These are phyloP conservation scores for Phrixothrix hirtus DNA, from an alignment of 2,888 invertebrate species.

Conservation along the genomic window DNA sequence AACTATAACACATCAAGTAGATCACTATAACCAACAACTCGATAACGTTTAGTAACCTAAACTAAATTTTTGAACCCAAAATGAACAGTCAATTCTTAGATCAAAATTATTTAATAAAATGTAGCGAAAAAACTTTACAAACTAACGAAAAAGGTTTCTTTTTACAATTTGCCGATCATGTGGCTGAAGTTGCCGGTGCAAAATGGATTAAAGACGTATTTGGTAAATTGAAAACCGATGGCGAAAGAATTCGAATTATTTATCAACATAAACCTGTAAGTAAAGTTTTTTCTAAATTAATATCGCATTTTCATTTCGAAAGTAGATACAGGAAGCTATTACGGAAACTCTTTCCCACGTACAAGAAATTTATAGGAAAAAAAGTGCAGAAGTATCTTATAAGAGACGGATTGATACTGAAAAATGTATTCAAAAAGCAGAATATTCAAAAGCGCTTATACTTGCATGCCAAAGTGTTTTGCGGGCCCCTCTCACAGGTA, in stretches of 20 bases:
- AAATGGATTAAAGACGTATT: constrained; percentile 67
- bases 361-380: constrained; percentile 68
- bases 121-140: constrained; percentile 76
- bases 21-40: too few relatives aligned
- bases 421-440: constrained; percentile 59
- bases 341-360: constrained; percentile 67
- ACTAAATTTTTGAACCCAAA: too few relatives aligned
- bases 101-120: constrained; percentile 63
- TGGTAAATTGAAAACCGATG: constrained; percentile 62
- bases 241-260: constrained; percentile 62
- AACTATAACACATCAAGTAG: too few relatives aligned
- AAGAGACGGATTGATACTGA: constrained; percentile 67
- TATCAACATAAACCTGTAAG: constrained; percentile 60
- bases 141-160: constrained; percentile 78
- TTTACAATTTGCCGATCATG: constrained; percentile 65
- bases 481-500: constrained; percentile 68
- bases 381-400: constrained; percentile 65
- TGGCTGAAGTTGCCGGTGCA: constrained; percentile 60
- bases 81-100: constrained; percentile 11
- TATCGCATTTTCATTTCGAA: neutral
- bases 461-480: constrained; percentile 74
- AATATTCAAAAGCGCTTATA: constrained; percentile 63
- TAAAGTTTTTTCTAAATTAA: neutral
- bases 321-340: constrained; percentile 53
- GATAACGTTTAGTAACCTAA: too few relatives aligned